Evolutionary conservation across 2,113 vertebrate species (phyloP).

Genomic region (Notarius lentiginosus): DNA sequence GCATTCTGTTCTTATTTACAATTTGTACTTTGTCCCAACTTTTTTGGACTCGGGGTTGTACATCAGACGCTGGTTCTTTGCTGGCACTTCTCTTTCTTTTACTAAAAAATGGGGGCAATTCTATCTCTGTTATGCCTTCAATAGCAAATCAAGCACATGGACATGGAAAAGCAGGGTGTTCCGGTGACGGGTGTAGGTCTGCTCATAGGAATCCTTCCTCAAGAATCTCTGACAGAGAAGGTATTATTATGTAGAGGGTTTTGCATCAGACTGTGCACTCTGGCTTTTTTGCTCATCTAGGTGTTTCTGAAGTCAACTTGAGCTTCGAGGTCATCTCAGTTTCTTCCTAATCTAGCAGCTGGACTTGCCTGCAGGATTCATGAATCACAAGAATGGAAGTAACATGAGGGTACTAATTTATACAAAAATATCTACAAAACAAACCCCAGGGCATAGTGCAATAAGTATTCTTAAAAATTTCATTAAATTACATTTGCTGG

Average conservation of each 20-base stretch:
- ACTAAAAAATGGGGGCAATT: conserved; percentile 20
- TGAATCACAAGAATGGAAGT: neutral
- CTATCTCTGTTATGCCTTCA: conserved; percentile 52
- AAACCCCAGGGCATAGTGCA: neutral
- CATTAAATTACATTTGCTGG: neutral
- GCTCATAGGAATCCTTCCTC: conserved; percentile 72
- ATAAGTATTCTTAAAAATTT: neutral
- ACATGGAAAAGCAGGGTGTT: conserved; percentile 70
- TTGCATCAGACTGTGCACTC: conserved; percentile 8
- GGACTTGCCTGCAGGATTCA: neutral
- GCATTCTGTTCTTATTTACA: no score
- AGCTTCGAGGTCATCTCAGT: neutral
- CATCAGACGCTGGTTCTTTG: neutral
- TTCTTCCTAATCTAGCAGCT: neutral
- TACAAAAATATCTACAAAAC: neutral
- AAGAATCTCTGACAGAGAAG: conserved; percentile 65
- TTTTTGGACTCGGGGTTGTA: no score
- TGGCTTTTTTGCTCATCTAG: neutral
- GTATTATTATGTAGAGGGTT: conserved; percentile 56
- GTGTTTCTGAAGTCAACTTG: conserved; percentile 12
- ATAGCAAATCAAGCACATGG: conserved; percentile 75
- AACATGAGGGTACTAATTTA: conserved; percentile 1
- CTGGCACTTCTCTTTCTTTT: conserved; percentile 35
- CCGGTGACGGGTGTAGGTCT: conserved; percentile 74
- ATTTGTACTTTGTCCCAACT: no score